Evolutionary conservation across 2,113 vertebrate species (phyloP), one percentile per base, ranked within the genome.

Genomic region (Pelodiscus sinensis): DNA sequence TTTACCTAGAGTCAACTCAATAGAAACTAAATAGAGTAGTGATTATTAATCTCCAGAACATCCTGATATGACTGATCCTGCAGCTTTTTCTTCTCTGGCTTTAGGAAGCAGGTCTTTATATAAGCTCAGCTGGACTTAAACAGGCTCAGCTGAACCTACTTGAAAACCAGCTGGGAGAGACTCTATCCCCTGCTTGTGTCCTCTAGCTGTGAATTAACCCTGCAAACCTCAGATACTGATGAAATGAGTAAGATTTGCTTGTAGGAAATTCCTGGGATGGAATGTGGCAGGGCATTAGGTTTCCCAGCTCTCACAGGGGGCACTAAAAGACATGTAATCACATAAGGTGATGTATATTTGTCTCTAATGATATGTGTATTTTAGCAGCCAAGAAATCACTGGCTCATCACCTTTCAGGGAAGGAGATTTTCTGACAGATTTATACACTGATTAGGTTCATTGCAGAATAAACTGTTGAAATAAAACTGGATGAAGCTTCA

Each of bases 401-500:
- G 73, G 22, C 25, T 50, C 12, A 44, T 50, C 35, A 50, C 38
- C 73, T 50, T 50, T 44, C 50, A 65, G 38, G 31, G 65, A 87
- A 93, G 57, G 0, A 0, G 50, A 51, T 90, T 88, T 29, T 90
- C 27, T 35, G 31, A 71, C 1, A 8, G 16, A 68, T 71, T 71
- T 35, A 71, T 5, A 27, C 73, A 14, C 52, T 79, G 29, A 79
- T n/a, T 58, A 10, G 14, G 4, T 35, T 44, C 9, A 7, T 16
- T 68, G 54, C 50, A 87, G 92, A 89, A 58, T 13, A 79, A 71
- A 75, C 50, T 35, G 16, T 35, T 44, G 54, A 89, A 90, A 89
- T 21, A 83, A 5, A 35, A 38, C 3, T 57, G 84, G 71, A 38
- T 12, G 93, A 85, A 89, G 75, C 8, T n/a, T 29, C 29, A 38